Evolutionary conservation across 2,113 vertebrate genomes (phyloP), one percentile per base, ranked within the genome.

Genomic region (Cyphomyrus discorhynchus): DNA sequence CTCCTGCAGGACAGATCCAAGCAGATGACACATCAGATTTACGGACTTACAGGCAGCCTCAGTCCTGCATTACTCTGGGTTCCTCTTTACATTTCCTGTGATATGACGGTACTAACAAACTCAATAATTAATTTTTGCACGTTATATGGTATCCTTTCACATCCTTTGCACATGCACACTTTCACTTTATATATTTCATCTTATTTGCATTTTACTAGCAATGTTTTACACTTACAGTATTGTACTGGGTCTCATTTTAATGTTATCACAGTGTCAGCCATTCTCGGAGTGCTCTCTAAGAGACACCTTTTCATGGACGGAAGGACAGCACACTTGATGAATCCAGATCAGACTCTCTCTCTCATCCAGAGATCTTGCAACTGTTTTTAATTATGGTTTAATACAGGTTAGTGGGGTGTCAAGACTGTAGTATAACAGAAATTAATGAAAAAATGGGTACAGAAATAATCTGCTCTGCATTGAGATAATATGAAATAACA

Each of bases 1-100:
- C 98, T 86, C 98, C 98, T 99, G 93, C 88, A 89, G 50, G 82
- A 52, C 92, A 89, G 56, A 88, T 86, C 85, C 83, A 74, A 91
- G 84, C 49, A 85, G 66, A 77, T 5, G 27, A 21, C n/a, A 19
- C 0, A 35, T 35, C 85, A 83, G 87, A 92, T 21, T 56, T 56
- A 56, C 86, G 5, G 3, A 66, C 11, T 24, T 46, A 24, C 46
- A 45, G 42, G 42, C 39, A 88, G 31, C 27, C 49, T 50, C 46
- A 31, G n/a, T 31, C 7, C 46, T 50, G 46, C 13, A 35, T 86
- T 86, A 31, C 24, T 45, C 8, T 45, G 39, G 11, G 8, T 82
- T 82, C 74, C 10, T 80, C 35, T 80, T 31, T 80, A 80, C 27
- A 5, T 39, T 35, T 80, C 77, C 42, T 82, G 31, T 45, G 17